Evolutionary conservation across 2,113 vertebrate species (phyloP).

Genomic region (Paramormyrops kingsleyae): DNA sequence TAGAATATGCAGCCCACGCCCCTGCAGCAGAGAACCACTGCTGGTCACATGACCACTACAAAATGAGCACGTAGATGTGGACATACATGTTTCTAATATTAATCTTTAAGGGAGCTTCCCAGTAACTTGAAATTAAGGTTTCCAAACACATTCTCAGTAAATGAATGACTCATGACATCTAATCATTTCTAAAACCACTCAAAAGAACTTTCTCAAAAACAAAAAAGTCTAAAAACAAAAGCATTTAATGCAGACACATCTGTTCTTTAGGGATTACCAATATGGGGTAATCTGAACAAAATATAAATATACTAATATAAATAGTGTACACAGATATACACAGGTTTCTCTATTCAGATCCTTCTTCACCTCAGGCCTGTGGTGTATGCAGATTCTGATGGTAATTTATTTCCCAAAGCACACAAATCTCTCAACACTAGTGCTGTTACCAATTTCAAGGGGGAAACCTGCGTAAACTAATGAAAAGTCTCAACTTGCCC

Average conservation of each 20-base stretch:
- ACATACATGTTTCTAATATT: neutral
- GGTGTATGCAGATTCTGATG: neutral
- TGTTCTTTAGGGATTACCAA: neutral
- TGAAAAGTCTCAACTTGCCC: neutral
- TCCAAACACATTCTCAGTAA: neutral
- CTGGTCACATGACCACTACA: neutral
- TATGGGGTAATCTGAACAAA: neutral
- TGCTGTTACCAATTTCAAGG: neutral
- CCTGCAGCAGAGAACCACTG: constrained; percentile 52
- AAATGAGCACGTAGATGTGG: neutral
- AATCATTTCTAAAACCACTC: neutral
- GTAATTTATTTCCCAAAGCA: neutral
- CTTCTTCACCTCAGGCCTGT: neutral
- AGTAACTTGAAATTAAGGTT: neutral
- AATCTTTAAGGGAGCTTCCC: neutral
- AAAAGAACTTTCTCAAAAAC: neutral
- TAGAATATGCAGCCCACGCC: constrained; percentile 98
- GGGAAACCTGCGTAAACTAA: neutral
- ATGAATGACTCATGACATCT: neutral
- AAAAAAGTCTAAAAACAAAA: neutral
- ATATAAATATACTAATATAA: neutral
- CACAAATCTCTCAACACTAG: neutral
- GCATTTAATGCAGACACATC: neutral
- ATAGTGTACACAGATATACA: neutral
- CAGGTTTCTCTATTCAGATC: neutral